Base-by-base conservation (phyloP, 2,797 vertebrate genomes). In the Poeciliopsis presidionis region DNA sequence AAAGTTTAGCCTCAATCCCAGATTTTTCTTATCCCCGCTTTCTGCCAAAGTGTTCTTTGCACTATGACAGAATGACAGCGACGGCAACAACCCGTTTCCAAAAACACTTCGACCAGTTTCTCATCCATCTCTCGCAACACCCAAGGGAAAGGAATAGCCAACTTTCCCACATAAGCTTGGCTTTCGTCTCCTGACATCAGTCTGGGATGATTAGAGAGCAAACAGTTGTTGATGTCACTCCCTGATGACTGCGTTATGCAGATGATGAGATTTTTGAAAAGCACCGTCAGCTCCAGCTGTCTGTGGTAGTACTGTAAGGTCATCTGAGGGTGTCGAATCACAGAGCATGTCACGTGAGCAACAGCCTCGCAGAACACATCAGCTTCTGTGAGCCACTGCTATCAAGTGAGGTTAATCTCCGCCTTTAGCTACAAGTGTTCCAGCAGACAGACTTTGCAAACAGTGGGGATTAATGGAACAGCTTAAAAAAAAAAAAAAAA, bases 161-260 rank as follows among this genome's bases (percentile, higher is more conserved):
- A 76, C 55, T 74, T 89, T 88, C 89, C 90, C 88, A 90, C 85
- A 79, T 80, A 16, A 57, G 55, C 79, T 85, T 81, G 88, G 90
- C 78, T 79, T 70, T 28, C 16, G 43, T 77, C 74, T 82, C 53
- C 22, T 49, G 79, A 78, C 73, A 85, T 84, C 43, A 84, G 86
- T 82, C 86, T 88, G 78, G 70, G 72, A 78, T 61, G 82, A 92
- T 91, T 91, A 88, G 88, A 87, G 78, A 88, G 82, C 84, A 59
- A 90, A 81, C 87, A 89, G 89, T 91, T 89, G 89, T 82, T 84
- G 84, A 57, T 84, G 80, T 91, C 79, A 73, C 78, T 87, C 86
- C 86, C 83, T 77, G 84, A 33, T 53, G 85, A 81, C 85, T 86
- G 78, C 77, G 81, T 92, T 88, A 86, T 69, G 47, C 49, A 72